Base-by-base conservation (phyloP, 2,113 vertebrate species). In the Silurus meridionalis region DNA sequence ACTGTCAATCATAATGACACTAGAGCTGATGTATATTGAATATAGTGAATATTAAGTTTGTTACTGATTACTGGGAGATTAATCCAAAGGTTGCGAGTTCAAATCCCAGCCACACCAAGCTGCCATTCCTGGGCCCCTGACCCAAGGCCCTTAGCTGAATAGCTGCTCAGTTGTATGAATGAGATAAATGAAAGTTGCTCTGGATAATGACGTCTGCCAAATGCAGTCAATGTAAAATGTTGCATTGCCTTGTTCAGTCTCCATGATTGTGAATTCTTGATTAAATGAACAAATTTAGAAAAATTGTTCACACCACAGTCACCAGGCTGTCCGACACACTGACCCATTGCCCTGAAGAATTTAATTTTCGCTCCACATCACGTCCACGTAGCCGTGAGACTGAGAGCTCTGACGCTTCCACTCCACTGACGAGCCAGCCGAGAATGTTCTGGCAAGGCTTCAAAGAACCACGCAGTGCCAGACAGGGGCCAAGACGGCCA, bases 401-500 rank as follows among this genome's bases (percentile, higher is more conserved):
- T 6, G 19, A 46, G 57, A 53, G 25, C 72, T 55, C 57, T 14
- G 7, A 13, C 7, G 23, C 71, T 79, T 82, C n/a, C 66, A n/a
- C 80, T 46, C 13, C 14, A 17, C 64, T 50, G 61, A 72, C 15
- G 9, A 63, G 23, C 71, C 83, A 78, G 80, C 8, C 80, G 57
- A 84, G 86, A 90, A 85, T 77, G 78, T 75, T 85, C 60, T 88
- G 89, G 87, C 85, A 83, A 77, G 53, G 53, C 11, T 63, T 83
- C 28, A 80, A 25, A 80, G 83, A 72, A 11, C 66, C 19, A 53
- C 37, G 8, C 28, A 6, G 48, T 55, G 75, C 61, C 84, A 88
- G 84, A 69, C 83, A 55, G 77, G 83, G 61, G 78, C 50, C 83
- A 64, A 88, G 63, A 23, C 71, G 11, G 75, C 86, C 52, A 69